These are phyloP conservation scores for Xenentodon cancila DNA, from an alignment of 2,797 vertebrate species.

Conservation along the genomic window DNA sequence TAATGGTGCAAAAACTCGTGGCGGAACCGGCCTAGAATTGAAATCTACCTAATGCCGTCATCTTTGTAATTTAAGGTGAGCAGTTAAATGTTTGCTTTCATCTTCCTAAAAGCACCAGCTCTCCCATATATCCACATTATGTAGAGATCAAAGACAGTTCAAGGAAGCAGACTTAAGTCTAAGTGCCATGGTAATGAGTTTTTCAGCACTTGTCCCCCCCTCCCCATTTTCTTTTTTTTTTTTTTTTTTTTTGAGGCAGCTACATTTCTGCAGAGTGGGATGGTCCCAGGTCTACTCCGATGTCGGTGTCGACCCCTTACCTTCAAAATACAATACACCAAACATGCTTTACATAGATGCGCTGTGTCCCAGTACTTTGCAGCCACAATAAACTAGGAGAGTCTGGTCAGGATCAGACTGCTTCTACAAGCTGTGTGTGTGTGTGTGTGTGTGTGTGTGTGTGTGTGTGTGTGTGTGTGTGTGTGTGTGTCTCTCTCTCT, in stretches of 20 bases:
- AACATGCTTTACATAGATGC: slow-evolving; percentile 39
- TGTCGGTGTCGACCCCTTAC: slow-evolving; percentile 49
- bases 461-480: no score
- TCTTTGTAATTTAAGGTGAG: slow-evolving; percentile 54
- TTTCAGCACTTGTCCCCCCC: slow-evolving; percentile 27
- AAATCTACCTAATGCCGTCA: slow-evolving; percentile 39
- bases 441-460: no score
- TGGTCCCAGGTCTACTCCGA: slow-evolving; percentile 27
- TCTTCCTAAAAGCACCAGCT: slow-evolving; percentile 54
- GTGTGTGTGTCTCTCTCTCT: no score
- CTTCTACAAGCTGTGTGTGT: no score
- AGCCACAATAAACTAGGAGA: slow-evolving; percentile 2
- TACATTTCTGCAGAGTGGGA: slow-evolving; percentile 43
- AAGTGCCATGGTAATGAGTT: slow-evolving; percentile 61
- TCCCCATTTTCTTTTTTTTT: slow-evolving; percentile 31
- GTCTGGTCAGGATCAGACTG: background rate
- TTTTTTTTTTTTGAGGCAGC: slow-evolving; percentile 26
- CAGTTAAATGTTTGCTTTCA: slow-evolving; percentile 65
- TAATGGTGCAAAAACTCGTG: slow-evolving; percentile 5
- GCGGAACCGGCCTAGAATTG: slow-evolving; percentile 17
- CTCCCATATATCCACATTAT: slow-evolving; percentile 59
- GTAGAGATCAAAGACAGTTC: slow-evolving; percentile 67
- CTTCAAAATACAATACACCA: slow-evolving; percentile 43
- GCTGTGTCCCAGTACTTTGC: slow-evolving; percentile 7
- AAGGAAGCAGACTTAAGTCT: slow-evolving; percentile 52